Evolutionary conservation across 2,797 vertebrate genomes (phyloP).

Genomic region (Chaetophractus vellerosus): DNA sequence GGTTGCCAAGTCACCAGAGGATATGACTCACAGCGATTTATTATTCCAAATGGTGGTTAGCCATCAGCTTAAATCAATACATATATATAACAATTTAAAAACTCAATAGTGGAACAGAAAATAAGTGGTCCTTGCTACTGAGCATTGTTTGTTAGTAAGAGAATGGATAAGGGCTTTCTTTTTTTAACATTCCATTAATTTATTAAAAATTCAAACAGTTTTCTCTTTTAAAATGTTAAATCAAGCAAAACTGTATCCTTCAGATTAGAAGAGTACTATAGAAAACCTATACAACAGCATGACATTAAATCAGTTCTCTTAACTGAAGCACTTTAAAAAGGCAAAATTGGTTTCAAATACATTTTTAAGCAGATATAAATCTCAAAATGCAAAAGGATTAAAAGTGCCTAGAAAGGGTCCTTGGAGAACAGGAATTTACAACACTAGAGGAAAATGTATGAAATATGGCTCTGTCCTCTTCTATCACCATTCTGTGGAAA

Average conservation of each 20-base stretch:
- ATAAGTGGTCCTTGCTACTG: neutral
- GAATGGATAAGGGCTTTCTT: neutral
- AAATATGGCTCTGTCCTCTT: neutral
- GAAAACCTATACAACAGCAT: neutral
- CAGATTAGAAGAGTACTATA: neutral
- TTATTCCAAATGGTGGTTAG: neutral
- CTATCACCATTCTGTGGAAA: conserved; percentile 35
- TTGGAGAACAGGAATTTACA: conserved; percentile 5
- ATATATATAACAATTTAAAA: neutral
- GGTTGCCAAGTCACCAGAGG: neutral
- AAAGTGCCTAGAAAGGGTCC: neutral
- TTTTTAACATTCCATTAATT: neutral
- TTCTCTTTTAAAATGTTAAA: neutral
- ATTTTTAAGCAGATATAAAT: conserved; percentile 70
- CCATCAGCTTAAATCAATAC: neutral
- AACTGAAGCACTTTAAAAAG: conserved; percentile 25
- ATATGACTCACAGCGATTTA: neutral
- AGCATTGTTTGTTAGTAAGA: conserved; percentile 26
- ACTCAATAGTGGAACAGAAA: neutral
- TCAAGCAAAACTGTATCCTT: neutral
- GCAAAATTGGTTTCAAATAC: conserved; percentile 22
- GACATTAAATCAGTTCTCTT: neutral
- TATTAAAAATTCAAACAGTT: neutral
- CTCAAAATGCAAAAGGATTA: conserved; percentile 43
- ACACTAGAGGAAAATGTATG: conserved; percentile 37